Evolutionary conservation across 2,113 vertebrate species (phyloP).

Genomic region (Ornithorhynchus anatinus): DNA sequence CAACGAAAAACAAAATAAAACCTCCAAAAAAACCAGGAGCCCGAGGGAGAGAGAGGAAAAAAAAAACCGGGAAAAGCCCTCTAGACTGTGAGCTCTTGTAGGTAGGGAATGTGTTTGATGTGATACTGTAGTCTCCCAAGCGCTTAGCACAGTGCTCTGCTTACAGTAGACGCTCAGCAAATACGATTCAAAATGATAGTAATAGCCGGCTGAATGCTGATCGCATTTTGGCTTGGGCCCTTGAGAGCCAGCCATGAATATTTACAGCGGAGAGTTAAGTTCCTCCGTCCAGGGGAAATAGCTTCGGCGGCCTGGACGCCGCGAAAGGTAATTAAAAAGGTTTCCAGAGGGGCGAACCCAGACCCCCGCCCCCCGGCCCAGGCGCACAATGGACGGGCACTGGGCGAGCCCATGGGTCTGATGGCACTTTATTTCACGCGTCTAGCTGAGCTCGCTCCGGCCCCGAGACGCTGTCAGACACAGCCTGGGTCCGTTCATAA

Average conservation of each 20-base stretch:
- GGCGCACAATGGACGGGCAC: not conserved
- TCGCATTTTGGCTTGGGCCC: not conserved
- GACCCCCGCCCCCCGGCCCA: not conserved
- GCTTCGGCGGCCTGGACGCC: conserved; percentile 15
- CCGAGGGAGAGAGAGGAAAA: not conserved
- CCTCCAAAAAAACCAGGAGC: too few relatives aligned
- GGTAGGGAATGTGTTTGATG: not conserved
- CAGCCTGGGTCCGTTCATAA: conserved; percentile 25
- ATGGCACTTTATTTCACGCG: too few relatives aligned
- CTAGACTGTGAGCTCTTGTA: not conserved
- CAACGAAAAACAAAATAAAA: not conserved
- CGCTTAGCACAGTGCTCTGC: not conserved
- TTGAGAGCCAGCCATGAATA: conserved; percentile 20
- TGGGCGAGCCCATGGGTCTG: not conserved
- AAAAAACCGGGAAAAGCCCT: not conserved
- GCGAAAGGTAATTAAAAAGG: conserved; percentile 37
- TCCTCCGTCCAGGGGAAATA: conserved; percentile 44
- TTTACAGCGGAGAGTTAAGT: not conserved
- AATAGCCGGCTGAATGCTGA: not conserved
- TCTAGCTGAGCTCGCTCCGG: not conserved
- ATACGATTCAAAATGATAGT: not conserved
- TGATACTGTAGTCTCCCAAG: too few relatives aligned
- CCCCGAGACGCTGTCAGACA: conserved; percentile 53
- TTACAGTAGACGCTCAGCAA: not conserved
- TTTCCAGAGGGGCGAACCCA: not conserved